Base-by-base conservation (phyloP, 2,888 invertebrate species). In the Xylota segnis region DNA sequence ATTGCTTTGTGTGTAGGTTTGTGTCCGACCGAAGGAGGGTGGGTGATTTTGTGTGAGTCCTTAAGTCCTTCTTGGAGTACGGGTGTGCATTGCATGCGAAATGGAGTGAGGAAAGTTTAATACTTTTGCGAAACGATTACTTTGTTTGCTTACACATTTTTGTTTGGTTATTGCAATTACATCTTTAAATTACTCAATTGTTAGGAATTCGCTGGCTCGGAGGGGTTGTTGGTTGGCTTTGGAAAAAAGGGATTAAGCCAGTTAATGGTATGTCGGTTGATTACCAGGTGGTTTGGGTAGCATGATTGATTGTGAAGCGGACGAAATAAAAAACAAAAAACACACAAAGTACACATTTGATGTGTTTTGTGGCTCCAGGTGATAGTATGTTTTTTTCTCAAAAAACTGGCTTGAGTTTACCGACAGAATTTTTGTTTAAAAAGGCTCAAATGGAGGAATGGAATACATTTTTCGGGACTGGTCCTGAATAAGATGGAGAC, bases 101-200 rank as follows among this genome's bases (percentile, higher is more conserved):
- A 10, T n/a, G 43, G 71, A 56, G 40, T 61, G 72, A 43, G 66
- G 45, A 43, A 70, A 37, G 61, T 81, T 75, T 68, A 63, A 75
- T 84, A 79, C 70, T 68, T 65, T 75, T 59, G 43, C 40, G 16
- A 43, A 66, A 52, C 75, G 79, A 79, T 84, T 84, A 84, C 65
- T 70, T 79, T 79, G 79, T 76, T 78, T 71, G 78, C 45, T 68
- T 58, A 34, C 50, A 54, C 61, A 50, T 56, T 72, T 72, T 79
- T 76, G 71, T 76, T 76, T 45, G 65, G 14, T 37, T 59, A 29
- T 59, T 68, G 59, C 71, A 72, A 72, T 72, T 76, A 86, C 71
- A 71, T 81, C 59, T 59, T 71, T 52, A 54, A 81, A 76, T 76
- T 86, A 68, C 81, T 81, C 81, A 77, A 86, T 81, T 61, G 34